Conservation (phyloP, 2,113 vertebrate genomes). For the Glareola pratincola region DNA sequence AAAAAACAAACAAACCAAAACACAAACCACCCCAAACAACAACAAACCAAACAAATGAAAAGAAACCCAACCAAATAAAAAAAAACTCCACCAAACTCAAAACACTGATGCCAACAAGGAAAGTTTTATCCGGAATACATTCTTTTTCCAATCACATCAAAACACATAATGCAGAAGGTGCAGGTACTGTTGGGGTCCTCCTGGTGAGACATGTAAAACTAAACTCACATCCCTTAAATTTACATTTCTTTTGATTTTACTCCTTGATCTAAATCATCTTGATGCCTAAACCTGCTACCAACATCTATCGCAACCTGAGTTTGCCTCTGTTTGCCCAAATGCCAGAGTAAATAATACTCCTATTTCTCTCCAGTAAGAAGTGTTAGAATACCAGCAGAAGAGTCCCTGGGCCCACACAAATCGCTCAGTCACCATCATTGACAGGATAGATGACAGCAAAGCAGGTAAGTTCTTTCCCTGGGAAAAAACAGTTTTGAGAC, state of each 20-base stretch:
- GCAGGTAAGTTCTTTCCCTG: not conserved
- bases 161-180: not conserved
- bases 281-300: not conserved
- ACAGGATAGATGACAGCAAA: not conserved
- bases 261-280: not conserved
- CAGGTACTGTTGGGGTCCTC: not conserved
- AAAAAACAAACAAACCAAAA: not conserved
- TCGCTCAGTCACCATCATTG: not conserved
- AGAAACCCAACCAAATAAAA: too few relatives aligned
- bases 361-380: not conserved
- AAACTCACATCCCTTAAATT: not conserved
- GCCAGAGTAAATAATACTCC: not conserved
- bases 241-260: not conserved
- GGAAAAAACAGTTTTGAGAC: not conserved
- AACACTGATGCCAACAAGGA: too few relatives aligned
- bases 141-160: not conserved
- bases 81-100: not conserved
- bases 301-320: not conserved
- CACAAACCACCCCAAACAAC: too few relatives aligned
- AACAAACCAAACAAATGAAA: too few relatives aligned
- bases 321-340: not conserved
- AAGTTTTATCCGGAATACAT: not conserved
- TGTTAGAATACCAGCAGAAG: not conserved
- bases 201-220: not conserved
- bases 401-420: not conserved